These are phyloP conservation scores for Sylvia borin DNA, from an alignment of 2,797 vertebrate genomes.

Conservation along the genomic window DNA sequence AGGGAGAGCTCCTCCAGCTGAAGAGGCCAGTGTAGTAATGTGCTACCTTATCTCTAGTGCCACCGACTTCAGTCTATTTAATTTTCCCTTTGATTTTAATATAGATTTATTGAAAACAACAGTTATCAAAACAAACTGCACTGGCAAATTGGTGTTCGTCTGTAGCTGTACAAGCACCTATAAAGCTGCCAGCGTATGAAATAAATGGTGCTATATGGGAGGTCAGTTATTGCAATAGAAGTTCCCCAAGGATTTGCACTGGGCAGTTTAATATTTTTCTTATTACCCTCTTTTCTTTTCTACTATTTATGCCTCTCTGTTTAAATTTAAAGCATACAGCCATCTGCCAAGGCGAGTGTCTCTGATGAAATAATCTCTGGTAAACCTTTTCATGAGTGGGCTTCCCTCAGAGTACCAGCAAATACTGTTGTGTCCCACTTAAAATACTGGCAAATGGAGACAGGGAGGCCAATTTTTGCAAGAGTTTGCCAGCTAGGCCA, in stretches of 20 bases:
- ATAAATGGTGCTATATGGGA: slow-evolving; percentile 83
- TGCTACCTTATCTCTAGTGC: slow-evolving; percentile 76
- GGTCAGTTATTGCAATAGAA: slow-evolving; percentile 82
- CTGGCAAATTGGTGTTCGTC: slow-evolving; percentile 85
- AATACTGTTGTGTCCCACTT: not conserved
- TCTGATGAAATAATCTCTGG: slow-evolving; percentile 53
- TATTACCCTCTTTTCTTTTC: slow-evolving; percentile 82
- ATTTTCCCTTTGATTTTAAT: slow-evolving; percentile 87
- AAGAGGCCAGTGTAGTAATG: slow-evolving; percentile 73
- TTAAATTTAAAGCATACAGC: slow-evolving; percentile 77
- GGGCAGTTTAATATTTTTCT: slow-evolving; percentile 84
- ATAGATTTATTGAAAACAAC: slow-evolving; percentile 87
- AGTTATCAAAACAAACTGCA: slow-evolving; percentile 85
- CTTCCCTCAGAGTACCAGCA: slow-evolving; percentile 1
- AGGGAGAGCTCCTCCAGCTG: slow-evolving; percentile 53
- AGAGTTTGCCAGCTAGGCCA: not conserved
- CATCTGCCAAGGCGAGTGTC: slow-evolving; percentile 64
- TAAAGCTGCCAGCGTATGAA: slow-evolving; percentile 83
- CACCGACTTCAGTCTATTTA: slow-evolving; percentile 79
- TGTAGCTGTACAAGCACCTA: slow-evolving; percentile 83
- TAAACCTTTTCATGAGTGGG: slow-evolving; percentile 48
- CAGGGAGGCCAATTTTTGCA: not conserved
- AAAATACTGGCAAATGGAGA: not conserved
- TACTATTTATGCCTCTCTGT: slow-evolving; percentile 80
- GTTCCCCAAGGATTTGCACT: slow-evolving; percentile 79